Conservation (phyloP, 2,888 invertebrate species). For the Cephus nigrinus region DNA sequence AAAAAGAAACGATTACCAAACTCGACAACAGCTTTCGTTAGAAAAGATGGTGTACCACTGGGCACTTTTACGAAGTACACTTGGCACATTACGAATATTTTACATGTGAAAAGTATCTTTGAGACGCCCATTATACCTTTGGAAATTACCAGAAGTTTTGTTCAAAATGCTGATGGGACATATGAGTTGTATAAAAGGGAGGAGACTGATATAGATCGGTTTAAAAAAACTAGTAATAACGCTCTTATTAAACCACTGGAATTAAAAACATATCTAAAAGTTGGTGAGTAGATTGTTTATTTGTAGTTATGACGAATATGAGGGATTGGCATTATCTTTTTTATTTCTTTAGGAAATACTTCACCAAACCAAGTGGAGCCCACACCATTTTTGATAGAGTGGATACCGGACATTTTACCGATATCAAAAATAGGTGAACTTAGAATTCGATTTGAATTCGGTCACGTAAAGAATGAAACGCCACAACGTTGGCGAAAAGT, state of each 20-base stretch:
- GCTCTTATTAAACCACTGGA: constrained; percentile 71
- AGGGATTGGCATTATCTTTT: constrained; percentile 25
- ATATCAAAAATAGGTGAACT: constrained; percentile 79
- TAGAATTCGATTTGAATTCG: constrained; percentile 78
- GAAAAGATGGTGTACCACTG: constrained; percentile 72
- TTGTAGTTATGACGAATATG: constrained; percentile 42
- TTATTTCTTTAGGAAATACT: constrained; percentile 65
- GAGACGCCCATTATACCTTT: constrained; percentile 74
- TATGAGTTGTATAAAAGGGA: constrained; percentile 68
- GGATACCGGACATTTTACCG: constrained; percentile 80
- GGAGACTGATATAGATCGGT: constrained; percentile 61
- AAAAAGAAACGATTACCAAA: constrained; percentile 76
- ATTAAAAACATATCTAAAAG: constrained; percentile 74
- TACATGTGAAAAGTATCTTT: constrained; percentile 80
- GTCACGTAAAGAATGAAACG: constrained; percentile 72
- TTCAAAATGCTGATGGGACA: constrained; percentile 72
- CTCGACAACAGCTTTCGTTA: constrained; percentile 71
- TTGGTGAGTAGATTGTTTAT: constrained; percentile 67
- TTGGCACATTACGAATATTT: constrained; percentile 78
- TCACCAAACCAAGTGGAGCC: constrained; percentile 70
- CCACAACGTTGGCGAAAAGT: constrained; percentile 50
- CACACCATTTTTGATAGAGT: constrained; percentile 78
- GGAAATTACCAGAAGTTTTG: constrained; percentile 74
- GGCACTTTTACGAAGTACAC: constrained; percentile 78
- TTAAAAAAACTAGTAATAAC: constrained; percentile 60